Evolutionary conservation across 2,113 vertebrate species (phyloP), one percentile per base, ranked within the genome.

Genomic region (Serinus canaria): DNA sequence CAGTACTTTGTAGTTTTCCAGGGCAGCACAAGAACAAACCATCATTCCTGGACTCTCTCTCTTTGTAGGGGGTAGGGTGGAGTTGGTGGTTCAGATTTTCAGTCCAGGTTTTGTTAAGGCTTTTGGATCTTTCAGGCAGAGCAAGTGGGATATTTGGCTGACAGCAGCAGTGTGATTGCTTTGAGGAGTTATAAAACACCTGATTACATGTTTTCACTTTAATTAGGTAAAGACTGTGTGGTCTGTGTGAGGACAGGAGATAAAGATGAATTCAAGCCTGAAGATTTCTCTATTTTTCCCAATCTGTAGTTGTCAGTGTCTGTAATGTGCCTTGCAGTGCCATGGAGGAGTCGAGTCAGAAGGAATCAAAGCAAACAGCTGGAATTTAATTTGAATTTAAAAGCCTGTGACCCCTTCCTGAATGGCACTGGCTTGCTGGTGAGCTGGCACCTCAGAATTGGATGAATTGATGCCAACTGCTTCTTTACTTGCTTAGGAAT

Each of bases 391-490:
- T 55, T 59, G 13, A 22, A 39, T 75, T 91, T 46, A 49, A 68
- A 59, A 53, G 21, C 30, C 30, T 41, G 28, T 43, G 87, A 3
- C 11, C 28, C 21, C 28, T 39, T 56, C 21, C 9, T 30, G 49
- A 30, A 19, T 37, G 37, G 23, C 62, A 2, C 18, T 47, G 59
- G 14, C 25, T 76, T 67, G 35, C 31, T 75, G 49, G 41, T 66
- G 58, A 63, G 55, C 62, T 53, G 58, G 50, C 12, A 22, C 8
- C 12, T 15, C 46, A 35, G 30, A 46, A 9, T 0, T 20, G 53
- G 12, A 7, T 33, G 49, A 28, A 66, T 16, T 0, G 0, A 39
- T 10, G 43, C 23, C 18, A 77, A 4, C 24, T 60, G 55, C 22
- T 55, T 33, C 70, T 79, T 79, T 11, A 13, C 7, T 37, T 49